These are phyloP conservation scores for Suillia variegata DNA, from an alignment of 2,888 invertebrate species.

Conservation along the genomic window DNA sequence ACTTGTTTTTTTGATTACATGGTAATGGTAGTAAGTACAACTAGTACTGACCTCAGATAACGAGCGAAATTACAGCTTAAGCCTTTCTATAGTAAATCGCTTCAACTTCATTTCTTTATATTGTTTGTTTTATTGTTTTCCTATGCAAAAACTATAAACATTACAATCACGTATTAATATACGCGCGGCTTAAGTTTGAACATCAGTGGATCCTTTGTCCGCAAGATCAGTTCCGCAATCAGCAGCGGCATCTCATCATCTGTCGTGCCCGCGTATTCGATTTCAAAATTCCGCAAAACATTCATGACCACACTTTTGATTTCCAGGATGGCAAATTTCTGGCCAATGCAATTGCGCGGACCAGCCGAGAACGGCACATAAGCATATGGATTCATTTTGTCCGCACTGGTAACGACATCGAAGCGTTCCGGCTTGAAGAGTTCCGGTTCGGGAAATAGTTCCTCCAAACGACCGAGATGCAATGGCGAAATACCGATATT, in stretches of 20 bases:
- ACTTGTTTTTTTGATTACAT: too few species aligned
- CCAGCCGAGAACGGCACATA: constrained; percentile 59
- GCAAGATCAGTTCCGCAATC: constrained; percentile 55
- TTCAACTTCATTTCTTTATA: neutral
- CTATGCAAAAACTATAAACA: too few species aligned
- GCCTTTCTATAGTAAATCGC: too few species aligned
- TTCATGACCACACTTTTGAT: constrained; percentile 56
- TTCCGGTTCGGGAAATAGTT: constrained; percentile 50
- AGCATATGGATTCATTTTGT: constrained; percentile 56
- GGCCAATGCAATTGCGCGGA: constrained; percentile 60
- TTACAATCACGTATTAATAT: too few species aligned
- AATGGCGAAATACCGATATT: constrained; percentile 56
- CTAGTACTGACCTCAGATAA: too few species aligned
- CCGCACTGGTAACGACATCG: constrained; percentile 45
- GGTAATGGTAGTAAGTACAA: too few species aligned
- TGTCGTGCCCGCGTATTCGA: constrained; percentile 44
- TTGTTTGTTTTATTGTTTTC: neutral
- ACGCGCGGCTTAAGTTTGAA: constrained; percentile 50
- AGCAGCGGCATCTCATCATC: constrained; percentile 46
- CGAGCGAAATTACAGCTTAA: too few species aligned
- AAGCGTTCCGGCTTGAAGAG: constrained; percentile 60
- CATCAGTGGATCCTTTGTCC: constrained; percentile 56
- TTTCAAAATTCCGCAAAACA: constrained; percentile 52
- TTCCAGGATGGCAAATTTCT: constrained; percentile 60
- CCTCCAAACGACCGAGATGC: constrained; percentile 48